Base-by-base conservation (phyloP, 1,140 invertebrate species). In the Goniozus legneri region DNA sequence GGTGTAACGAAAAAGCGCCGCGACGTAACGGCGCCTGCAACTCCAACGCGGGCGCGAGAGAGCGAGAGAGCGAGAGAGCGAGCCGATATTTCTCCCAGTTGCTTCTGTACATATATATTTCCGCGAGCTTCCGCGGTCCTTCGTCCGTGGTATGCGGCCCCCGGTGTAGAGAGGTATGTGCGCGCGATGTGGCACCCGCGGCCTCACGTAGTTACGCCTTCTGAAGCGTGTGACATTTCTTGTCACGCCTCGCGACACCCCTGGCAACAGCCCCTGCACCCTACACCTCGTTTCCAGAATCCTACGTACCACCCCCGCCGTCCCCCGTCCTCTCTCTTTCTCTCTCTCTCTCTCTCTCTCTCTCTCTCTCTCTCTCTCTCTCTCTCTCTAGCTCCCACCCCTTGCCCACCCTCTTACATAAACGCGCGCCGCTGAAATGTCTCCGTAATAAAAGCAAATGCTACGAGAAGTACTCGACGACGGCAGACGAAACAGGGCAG, bases 141-240 rank as follows among this genome's bases (percentile, higher is more conserved):
- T 56, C 52, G 41, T 38, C 35, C 31, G 36, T 18, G 44, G 52
- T 58, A 59, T 54, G 49, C 46, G 56, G 59, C n/a, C n/a, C n/a
- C n/a, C n/a, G n/a, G n/a, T n/a, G 57, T 54, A 41, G 44, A 27
- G 13, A 34, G 50, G 47, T 44, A 56, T 45, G n/a, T n/a, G 52
- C 58, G 40, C 50, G 37, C 50, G 24, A 49, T 41, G 36, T n/a
- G n/a, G n/a, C n/a, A n/a, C n/a, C n/a, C n/a, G n/a, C 45, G 32
- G 46, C 54, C 58, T 47, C 51, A 53, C 54, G 58, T 59, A 64
- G 63, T 60, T 62, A 61, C 55, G 57, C 50, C 55, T 63, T 64
- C 47, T 55, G 57, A 64, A 70, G 56, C 65, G 60, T 63, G 64
- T 67, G 67, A 70, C 64, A 67, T 68, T 72, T 72, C 68, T 70